Conservation (phyloP, 2,888 invertebrate species). For the Drosophila lutescens region DNA sequence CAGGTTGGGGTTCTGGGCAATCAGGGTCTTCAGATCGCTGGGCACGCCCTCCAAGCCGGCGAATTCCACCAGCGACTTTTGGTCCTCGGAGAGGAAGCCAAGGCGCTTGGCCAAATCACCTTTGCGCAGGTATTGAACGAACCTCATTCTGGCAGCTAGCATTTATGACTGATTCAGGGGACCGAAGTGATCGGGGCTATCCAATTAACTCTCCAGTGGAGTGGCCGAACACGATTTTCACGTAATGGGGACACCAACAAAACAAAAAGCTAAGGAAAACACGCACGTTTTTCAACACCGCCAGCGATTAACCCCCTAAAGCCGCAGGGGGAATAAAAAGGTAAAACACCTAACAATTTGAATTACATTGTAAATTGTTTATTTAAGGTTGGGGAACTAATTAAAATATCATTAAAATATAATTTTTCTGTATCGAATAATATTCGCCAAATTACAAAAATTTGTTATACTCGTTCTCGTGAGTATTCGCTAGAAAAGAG, state of each 20-base stretch:
- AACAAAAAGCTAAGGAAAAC: neutral
- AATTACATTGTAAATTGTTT: no score
- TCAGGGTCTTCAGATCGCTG: slow-evolving; percentile 82
- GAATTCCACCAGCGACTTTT: slow-evolving; percentile 88
- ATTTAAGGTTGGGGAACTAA: no score
- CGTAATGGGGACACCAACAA: slow-evolving; percentile 19
- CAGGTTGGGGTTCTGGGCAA: slow-evolving; percentile 81
- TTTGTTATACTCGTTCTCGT: no score
- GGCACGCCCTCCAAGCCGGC: slow-evolving; percentile 81
- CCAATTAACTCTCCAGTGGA: slow-evolving; percentile 8
- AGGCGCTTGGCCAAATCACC: slow-evolving; percentile 86
- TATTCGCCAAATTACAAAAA: no score
- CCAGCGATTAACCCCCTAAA: neutral
- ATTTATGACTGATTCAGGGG: slow-evolving; percentile 57
- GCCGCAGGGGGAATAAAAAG: neutral
- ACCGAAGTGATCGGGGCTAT: slow-evolving; percentile 4
- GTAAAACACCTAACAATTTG: no score
- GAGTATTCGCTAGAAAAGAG: no score
- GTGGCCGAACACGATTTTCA: slow-evolving; percentile 11
- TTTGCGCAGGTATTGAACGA: slow-evolving; percentile 87
- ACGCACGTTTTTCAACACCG: slow-evolving; percentile 10
- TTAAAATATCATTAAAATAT: no score
- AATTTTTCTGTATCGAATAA: no score
- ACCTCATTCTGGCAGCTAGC: slow-evolving; percentile 84
- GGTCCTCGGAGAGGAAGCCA: slow-evolving; percentile 87